Base-by-base conservation (phyloP, 2,797 vertebrate species). In the Enteromius trimaculatus region DNA sequence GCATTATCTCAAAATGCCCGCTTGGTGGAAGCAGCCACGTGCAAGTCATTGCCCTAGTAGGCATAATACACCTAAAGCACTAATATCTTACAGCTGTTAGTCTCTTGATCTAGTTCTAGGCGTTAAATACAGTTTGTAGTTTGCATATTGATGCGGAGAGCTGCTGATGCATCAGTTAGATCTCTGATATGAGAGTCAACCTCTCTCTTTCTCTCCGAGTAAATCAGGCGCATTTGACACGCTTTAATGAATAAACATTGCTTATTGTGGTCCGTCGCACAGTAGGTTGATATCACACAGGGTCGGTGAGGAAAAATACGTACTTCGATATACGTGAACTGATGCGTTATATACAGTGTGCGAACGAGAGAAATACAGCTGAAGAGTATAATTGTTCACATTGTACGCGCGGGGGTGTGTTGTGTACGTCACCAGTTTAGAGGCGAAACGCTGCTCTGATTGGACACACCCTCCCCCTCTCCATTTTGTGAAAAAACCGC, bases 21-120 rank as follows among this genome's bases (percentile, higher is more conserved):
- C 90, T 85, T 87, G 90, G 90, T 89, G 90, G 90, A 81, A 88
- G 88, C 84, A 89, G 85, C 62, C 55, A 75, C 87, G 77, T 84
- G 66, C 66, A 64, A 80, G 75, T 79, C 64, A 44, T 65, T 64
- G 10, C 49, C n/a, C 64, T 44, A 17, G 17, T 53, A 49, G n/a
- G 29, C 68, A 79, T 42, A 4, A 42, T 31, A 23, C 53, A 17
- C 26, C 51, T 23, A 11, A 65, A 26, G 60, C 51, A n/a, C 6
- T 0, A 17, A 31, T 6, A 60, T 19, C 23, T 31, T 6, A 19
- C 7, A 55, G 31, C 8, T 69, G 23, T 29, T 2, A 10, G 23
- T 44, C 19, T 49, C 29, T 71, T 62, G 6, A 37, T 21, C 16
- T 34, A 6, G 2, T 8, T 70, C 29, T 70, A 31, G 3, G n/a